Evolutionary conservation across 2,797 vertebrate genomes (phyloP).

Genomic region (Pelobates cultripes): DNA sequence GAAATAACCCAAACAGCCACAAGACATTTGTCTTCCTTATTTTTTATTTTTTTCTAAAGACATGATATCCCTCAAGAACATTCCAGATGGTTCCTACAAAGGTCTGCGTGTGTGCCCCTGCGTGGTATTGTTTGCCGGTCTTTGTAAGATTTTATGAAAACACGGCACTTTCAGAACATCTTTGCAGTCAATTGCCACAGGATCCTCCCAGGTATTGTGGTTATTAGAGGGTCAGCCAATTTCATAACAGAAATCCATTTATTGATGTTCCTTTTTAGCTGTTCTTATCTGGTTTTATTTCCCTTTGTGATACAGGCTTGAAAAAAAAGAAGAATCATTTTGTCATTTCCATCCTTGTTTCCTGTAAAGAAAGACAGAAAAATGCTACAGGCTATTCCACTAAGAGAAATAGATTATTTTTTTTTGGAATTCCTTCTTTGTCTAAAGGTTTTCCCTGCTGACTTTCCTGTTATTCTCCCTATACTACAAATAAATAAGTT

Average conservation of each 20-base stretch:
- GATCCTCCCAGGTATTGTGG: slow-evolving; percentile 4
- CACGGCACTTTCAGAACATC: neutral
- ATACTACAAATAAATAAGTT: neutral
- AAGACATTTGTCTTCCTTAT: slow-evolving; percentile 26
- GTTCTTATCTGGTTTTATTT: slow-evolving; percentile 45
- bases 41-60: neutral
- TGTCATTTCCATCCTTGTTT: slow-evolving; percentile 45
- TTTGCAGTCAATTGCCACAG: neutral
- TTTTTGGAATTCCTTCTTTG: neutral
- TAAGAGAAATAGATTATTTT: neutral
- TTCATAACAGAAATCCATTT: slow-evolving; percentile 39
- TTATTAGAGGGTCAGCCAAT: slow-evolving; percentile 39
- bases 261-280: slow-evolving; percentile 44
- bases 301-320: slow-evolving; percentile 37
- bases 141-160: neutral
- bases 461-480: neutral
- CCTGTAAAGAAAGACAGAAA: slow-evolving; percentile 28
- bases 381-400: neutral
- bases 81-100: neutral
- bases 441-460: neutral
- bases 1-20: slow-evolving; percentile 34
- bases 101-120: neutral
- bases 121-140: neutral
- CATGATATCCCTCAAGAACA: neutral
- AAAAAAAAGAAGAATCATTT: slow-evolving; percentile 40